Evolutionary conservation across 2,113 vertebrate species (phyloP).

Genomic region (Myanophis thanlyinensis): DNA sequence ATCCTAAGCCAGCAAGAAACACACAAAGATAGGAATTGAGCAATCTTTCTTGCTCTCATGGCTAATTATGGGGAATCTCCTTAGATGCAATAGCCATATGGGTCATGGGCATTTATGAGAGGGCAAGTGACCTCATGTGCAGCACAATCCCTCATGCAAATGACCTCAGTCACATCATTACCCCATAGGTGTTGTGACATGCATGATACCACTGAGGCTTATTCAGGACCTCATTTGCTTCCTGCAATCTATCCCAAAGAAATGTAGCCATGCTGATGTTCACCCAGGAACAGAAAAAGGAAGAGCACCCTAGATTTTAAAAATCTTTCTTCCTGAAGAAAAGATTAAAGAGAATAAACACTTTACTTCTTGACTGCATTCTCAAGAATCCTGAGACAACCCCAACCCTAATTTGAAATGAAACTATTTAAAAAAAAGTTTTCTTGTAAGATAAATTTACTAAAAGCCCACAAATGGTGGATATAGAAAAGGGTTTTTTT

Average conservation of each 20-base stretch:
- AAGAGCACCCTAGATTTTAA: conserved; percentile 18
- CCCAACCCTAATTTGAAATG: too few relatives aligned
- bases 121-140: not conserved
- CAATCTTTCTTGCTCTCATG: conserved; percentile 41
- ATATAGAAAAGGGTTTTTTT: conserved; percentile 46
- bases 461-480: not conserved
- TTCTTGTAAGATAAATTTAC: too few relatives aligned
- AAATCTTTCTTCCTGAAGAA: conserved; percentile 15
- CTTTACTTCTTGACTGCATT: not conserved
- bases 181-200: not conserved
- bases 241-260: conserved; percentile 23
- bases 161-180: not conserved
- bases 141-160: not conserved
- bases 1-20: conserved; percentile 37
- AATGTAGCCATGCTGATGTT: conserved; percentile 40
- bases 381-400: too few relatives aligned
- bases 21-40: conserved; percentile 52
- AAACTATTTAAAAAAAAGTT: too few relatives aligned
- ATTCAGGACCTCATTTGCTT: not conserved
- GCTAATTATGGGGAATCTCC: conserved; percentile 33
- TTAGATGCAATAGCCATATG: conserved; percentile 50
- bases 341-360: not conserved
- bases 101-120: not conserved
- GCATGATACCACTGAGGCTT: not conserved
- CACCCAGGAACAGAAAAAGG: conserved; percentile 17